phyloP scores from a whole-genome alignment of 2,888 invertebrate species.

The Barypeithes pellucidus region DNA sequence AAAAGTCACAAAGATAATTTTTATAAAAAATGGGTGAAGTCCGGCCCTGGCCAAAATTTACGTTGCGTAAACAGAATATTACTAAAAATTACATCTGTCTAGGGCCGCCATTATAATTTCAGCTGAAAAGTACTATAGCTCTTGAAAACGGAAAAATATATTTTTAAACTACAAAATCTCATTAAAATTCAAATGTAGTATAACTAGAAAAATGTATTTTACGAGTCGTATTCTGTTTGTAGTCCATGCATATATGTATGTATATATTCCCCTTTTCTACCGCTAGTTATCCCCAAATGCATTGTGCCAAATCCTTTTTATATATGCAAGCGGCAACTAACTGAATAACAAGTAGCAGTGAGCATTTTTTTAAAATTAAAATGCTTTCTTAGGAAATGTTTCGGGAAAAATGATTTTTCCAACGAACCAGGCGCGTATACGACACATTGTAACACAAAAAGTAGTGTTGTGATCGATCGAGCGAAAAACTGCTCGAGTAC shows the following conservation, averaged over 20 bases:
- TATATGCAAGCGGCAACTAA: slow-evolving; percentile 44
- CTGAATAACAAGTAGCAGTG: slow-evolving; percentile 47
- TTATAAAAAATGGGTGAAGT: no score
- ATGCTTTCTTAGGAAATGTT: slow-evolving; percentile 21
- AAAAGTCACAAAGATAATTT: no score
- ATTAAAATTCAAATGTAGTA: slow-evolving; percentile 20
- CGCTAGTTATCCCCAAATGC: slow-evolving; percentile 49
- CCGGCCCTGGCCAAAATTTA: no score
- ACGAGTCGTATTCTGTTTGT: slow-evolving; percentile 37
- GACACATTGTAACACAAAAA: no score
- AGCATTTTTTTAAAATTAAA: slow-evolving; percentile 48
- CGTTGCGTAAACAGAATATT: no score
- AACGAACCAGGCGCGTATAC: background rate
- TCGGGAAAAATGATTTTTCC: background rate
- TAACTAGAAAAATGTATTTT: slow-evolving; percentile 28
- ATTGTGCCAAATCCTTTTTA: slow-evolving; percentile 50
- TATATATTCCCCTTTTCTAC: slow-evolving; percentile 42
- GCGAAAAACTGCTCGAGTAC: no score
- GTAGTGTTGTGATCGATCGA: no score
- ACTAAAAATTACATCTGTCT: no score
- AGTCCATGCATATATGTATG: slow-evolving; percentile 36
- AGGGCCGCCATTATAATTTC: no score
- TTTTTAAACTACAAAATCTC: slow-evolving; percentile 7
- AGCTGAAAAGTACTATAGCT: no score
- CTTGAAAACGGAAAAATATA: slow-evolving; percentile 7